Evolutionary conservation across 2,797 vertebrate species (phyloP), one percentile per base, ranked within the genome.

Genomic region (Vultur gryphus): DNA sequence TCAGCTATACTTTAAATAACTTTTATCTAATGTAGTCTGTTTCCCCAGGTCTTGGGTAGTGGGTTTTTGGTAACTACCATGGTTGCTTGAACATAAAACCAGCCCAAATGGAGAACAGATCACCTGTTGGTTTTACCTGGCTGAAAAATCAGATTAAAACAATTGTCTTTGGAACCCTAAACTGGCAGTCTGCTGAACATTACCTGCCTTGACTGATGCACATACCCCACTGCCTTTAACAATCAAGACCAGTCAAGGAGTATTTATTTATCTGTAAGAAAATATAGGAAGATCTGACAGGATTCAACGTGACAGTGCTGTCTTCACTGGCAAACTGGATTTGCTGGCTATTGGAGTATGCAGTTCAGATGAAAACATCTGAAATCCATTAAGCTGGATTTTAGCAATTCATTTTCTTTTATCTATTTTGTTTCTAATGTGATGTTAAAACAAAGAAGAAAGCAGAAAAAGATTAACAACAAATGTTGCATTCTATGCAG

Each of bases 211-310:
- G 31, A 66, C 44, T 82, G 62, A 64, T 39, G 54, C 55, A 57
- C 51, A n/a, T 52, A 26, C 26, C 37, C 31, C 57, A 24, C 41
- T 71, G 66, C 79, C 73, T 92, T 82, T 80, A 79, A 71, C 83
- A 81, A 43, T 43, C 41, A 44, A 80, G 75, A 44, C 14, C 14
- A 48, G 55, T 55, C 82, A 86, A 54, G 73, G 59, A 88, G 13
- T 75, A 76, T 89, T 89, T 93, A 33, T 92, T 89, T 95, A 62
- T 84, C 76, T 61, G 11, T 57, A 82, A 69, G 49, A 85, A 95
- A 90, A 77, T 58, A 82, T 1, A 66, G 59, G 52, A 91, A 57
- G 71, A 79, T 72, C 59, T 91, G 77, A 87, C 55, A 75, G 70
- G 55, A 94, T 96, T 83, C 65, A 94, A 51, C 0, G 2, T 75